Evolutionary conservation across 2,113 vertebrate species (phyloP), one percentile per base, ranked within the genome.

Genomic region (Sialia sialis): DNA sequence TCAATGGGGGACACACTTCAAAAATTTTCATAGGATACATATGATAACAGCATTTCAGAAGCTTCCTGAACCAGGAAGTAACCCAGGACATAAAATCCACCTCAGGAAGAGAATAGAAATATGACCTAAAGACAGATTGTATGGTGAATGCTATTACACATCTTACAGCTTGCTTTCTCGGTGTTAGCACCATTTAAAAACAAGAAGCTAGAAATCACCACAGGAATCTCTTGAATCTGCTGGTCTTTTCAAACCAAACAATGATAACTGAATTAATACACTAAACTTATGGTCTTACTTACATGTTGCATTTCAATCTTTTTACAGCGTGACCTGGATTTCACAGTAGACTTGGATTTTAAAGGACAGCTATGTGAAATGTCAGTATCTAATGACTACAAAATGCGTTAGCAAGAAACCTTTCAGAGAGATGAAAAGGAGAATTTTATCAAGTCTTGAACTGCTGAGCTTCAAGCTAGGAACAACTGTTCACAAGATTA

Each of bases 321-420:
- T 90, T 92, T 87, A 70, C 98, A 99, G 99, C 98, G 99, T 54
- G 99, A 99, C 97, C 97, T 99, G 97, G 99, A 99, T 97, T 99
- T 99, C 96, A 99, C 98, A 78, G 98, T 99, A 92, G 99, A 99
- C 95, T 97, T 99, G 98, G 99, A 99, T 97, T 99, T 99, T 97
- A 99, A 99, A 98, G 99, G 99, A 86, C 99, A 99, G 97, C 98
- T 99, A 59, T 99, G 99, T 79, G 99, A 99, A 98, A 98, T 98
- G 39, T 99, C 99, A 60, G 98, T 99, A 94, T 98, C 98, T 95
- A 99, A 99, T 59, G 99, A 99, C 98, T 99, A 99, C 98, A 99
- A 99, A 97, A 99, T 99, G 99, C 99, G 99, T 84, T 99, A 99
- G 60, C 96, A 95, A 89, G 96, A 96, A 62, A 81, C 84, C 63